Evolutionary conservation across 2,888 invertebrate genomes (phyloP).

Genomic region (Chaetogeoica ovagalla): DNA sequence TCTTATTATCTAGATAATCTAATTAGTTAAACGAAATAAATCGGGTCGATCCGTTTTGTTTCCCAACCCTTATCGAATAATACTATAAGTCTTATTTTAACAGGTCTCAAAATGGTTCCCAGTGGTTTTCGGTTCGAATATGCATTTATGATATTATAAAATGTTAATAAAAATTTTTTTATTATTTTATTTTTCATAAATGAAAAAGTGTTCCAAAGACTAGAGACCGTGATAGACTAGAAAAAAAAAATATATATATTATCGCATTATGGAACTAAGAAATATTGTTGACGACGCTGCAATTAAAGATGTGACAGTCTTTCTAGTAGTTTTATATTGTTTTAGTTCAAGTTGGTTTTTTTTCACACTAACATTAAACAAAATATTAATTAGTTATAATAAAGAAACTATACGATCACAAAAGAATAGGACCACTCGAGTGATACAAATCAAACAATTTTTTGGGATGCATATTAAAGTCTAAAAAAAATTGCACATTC

Average conservation of each 20-base stretch:
- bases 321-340: constrained; percentile 37
- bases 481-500: constrained; percentile 51
- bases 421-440: constrained; percentile 44
- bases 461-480: constrained; percentile 45
- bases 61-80: constrained; percentile 42
- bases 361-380: constrained; percentile 43
- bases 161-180: constrained; percentile 2
- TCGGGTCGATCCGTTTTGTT: constrained; percentile 33
- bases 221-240: constrained; percentile 52
- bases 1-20: constrained; percentile 33
- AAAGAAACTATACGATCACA: constrained; percentile 51
- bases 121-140: constrained; percentile 45
- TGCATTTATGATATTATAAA: constrained; percentile 32
- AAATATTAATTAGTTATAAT: constrained; percentile 33
- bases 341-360: constrained; percentile 44
- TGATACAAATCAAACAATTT: constrained; percentile 51
- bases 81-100: constrained; percentile 53
- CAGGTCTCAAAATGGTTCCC: constrained; percentile 50
- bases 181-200: constrained; percentile 13
- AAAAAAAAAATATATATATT: constrained; percentile 49
- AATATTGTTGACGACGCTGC: constrained; percentile 27
- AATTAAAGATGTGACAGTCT: constrained; percentile 49
- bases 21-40: constrained; percentile 40
- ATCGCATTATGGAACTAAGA: constrained; percentile 43
- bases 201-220: constrained; percentile 49